These are phyloP conservation scores for Lepeophtheirus salmonis DNA, from an alignment of 1,140 invertebrate species.

Conservation along the genomic window DNA sequence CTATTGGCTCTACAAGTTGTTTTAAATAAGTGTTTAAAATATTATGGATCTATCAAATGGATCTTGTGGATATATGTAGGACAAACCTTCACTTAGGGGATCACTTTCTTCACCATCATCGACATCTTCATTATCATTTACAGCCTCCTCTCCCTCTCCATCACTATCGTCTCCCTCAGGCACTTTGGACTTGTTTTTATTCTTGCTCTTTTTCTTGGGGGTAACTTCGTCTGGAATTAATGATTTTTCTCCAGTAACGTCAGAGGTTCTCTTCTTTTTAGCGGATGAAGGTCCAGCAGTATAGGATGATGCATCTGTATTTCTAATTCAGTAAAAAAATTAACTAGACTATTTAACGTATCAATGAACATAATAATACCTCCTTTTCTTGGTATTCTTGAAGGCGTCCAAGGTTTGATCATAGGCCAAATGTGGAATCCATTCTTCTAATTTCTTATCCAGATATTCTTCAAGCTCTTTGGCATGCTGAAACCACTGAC, in stretches of 20 bases:
- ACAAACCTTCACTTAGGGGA: too few species aligned
- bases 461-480: slow-evolving; percentile 9
- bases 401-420: not conserved
- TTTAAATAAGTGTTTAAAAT: too few species aligned
- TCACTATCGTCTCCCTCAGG: not conserved
- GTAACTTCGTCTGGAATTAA: not conserved
- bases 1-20: too few species aligned
- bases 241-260: too few species aligned
- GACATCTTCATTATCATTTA: too few species aligned
- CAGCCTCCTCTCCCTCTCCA: too few species aligned
- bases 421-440: not conserved
- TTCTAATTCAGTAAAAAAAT: not conserved
- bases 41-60: too few species aligned
- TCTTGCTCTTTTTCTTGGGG: not conserved
- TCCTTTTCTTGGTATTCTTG: not conserved
- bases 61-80: too few species aligned
- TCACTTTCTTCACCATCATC: too few species aligned
- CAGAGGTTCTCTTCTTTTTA: not conserved
- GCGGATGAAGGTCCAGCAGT: not conserved
- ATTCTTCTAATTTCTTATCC: not conserved
- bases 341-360: not conserved
- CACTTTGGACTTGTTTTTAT: not conserved
- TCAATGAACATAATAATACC: not conserved
- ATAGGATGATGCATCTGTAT: not conserved
- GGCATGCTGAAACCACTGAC: not conserved